Base-by-base conservation (phyloP, 2,888 invertebrate species). In the Mythimna vitellina region DNA sequence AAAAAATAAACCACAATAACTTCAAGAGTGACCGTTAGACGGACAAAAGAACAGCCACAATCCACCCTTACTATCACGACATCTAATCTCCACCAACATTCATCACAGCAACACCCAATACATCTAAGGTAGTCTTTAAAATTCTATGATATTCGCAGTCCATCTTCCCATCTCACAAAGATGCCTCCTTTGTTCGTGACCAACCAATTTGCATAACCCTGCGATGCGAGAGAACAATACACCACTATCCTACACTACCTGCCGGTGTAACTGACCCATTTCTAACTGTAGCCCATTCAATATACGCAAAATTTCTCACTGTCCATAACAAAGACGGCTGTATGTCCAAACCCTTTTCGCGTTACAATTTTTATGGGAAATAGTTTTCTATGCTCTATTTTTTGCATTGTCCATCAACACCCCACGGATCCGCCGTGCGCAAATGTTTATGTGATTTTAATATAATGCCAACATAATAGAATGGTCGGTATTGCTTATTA, bases 291-390 rank as follows among this genome's bases (percentile, higher is more conserved):
- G 82, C 88, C 93, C 91, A 92, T 93, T 92, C 87, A 92, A 80
- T 72, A 81, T 76, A 76, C 90, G 94, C 94, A 90, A 94, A 94
- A 92, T 92, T 96, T 96, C 96, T 94, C 96, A 96, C 95, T 96
- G 94, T 78, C 92, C 92, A 82, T 79, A 91, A 95, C 95, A 95
- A 96, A 90, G 86, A 77, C 83, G 70, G 17, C 35, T 67, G 17
- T 46, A 91, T 92, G 92, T 91, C 93, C 92, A 93, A 92, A 94
- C 93, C 94, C 93, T 93, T 94, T 94, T 90, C 87, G 91, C 90
- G 93, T 80, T 93, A 92, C 90, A 87, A 92, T 93, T 95, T 94
- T 95, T 95, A 95, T 95, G 95, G 95, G 95, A 95, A 95, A 93
- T 89, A 90, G 89, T 89, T 92, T 92, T 91, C 92, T 93, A 91